A percentile compares a stretch with the other conserved stretches of the same genome.
Evolutionary conservation across 2,797 vertebrate species (phyloP).

Genomic region (Distichodus sexfasciatus): DNA sequence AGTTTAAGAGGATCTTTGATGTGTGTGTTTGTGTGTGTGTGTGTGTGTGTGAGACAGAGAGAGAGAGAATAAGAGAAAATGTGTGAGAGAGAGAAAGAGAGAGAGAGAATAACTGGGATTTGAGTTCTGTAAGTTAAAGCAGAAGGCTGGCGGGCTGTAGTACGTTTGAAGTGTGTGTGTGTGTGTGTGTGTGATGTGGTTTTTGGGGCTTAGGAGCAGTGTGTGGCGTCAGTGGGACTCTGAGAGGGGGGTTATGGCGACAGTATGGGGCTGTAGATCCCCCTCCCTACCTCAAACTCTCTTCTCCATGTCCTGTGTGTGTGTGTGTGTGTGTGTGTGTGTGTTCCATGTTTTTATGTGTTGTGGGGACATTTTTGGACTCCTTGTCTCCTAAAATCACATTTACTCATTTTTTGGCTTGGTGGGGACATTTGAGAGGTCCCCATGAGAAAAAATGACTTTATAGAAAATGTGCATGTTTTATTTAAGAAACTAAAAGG

Average conservation of each 20-base stretch:
- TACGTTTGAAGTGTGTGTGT: constrained; percentile 71
- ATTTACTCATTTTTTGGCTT: no score
- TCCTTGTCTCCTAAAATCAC: no score
- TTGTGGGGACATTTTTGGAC: no score
- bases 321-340: constrained; percentile 30
- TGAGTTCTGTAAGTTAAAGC: constrained; percentile 81
- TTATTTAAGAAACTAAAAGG: no score
- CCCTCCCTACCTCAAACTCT: constrained; percentile 3
- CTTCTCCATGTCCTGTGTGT: constrained; percentile 25
- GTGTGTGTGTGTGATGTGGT: constrained; percentile 79
- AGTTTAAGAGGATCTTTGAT: constrained; percentile 81
- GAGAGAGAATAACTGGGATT: constrained; percentile 66
- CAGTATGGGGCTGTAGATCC: constrained; percentile 57
- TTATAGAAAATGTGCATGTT: no score
- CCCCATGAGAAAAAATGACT: no score
- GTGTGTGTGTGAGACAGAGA: constrained; percentile 15
- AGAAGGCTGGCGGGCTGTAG: constrained; percentile 74
- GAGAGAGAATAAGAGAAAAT: not conserved
- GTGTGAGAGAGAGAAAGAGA: not conserved
- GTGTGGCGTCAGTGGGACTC: constrained; percentile 80
- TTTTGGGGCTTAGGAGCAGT: constrained; percentile 75
- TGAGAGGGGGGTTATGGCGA: constrained; percentile 57
- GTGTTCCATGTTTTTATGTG: no score
- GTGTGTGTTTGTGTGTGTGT: constrained; percentile 52
- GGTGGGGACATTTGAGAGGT: no score